These are phyloP conservation scores for Meloidogyne hapla DNA, from an alignment of 1,140 invertebrate species.

Conservation along the genomic window DNA sequence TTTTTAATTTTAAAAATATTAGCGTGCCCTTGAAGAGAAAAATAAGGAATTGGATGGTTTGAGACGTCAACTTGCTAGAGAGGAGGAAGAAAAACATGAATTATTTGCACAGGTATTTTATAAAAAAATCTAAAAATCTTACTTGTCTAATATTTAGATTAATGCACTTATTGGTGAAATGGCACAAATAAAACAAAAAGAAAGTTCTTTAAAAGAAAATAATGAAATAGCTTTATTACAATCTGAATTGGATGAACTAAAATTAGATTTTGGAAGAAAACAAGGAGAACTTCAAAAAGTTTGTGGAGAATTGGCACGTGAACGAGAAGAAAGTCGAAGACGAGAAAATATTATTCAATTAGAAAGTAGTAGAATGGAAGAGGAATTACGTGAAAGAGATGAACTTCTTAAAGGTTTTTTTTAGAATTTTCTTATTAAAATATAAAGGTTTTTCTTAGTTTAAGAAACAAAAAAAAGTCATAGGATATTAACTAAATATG, in stretches of 20 bases:
- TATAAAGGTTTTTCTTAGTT: too few species aligned
- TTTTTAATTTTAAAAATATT: constrained; percentile 11
- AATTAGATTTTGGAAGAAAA: constrained; percentile 19
- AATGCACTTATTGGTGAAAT: constrained; percentile 35
- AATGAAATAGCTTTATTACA: constrained; percentile 19
- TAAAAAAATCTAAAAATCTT: background rate
- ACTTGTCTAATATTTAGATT: constrained; percentile 25
- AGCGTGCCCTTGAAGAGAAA: constrained; percentile 23
- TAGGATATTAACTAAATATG: too few species aligned
- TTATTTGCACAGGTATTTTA: constrained; percentile 28
- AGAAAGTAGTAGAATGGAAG: constrained; percentile 8
- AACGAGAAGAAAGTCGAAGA: constrained; percentile 5
- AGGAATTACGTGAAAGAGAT: constrained; percentile 16
- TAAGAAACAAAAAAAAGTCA: too few species aligned
- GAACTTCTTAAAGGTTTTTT: constrained; percentile 20
- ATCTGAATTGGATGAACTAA: constrained; percentile 15
- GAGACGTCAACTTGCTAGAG: constrained; percentile 29
- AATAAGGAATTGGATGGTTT: constrained; percentile 28
- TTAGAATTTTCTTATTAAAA: too few species aligned
- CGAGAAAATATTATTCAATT: background rate
- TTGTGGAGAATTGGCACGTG: background rate
- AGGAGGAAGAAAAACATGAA: constrained; percentile 38
- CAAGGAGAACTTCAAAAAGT: constrained; percentile 24
- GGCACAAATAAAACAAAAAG: background rate
- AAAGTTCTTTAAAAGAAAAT: background rate